These are phyloP conservation scores for Leptinotarsa texana DNA, from an alignment of 1,140 invertebrate genomes.

Conservation along the genomic window DNA sequence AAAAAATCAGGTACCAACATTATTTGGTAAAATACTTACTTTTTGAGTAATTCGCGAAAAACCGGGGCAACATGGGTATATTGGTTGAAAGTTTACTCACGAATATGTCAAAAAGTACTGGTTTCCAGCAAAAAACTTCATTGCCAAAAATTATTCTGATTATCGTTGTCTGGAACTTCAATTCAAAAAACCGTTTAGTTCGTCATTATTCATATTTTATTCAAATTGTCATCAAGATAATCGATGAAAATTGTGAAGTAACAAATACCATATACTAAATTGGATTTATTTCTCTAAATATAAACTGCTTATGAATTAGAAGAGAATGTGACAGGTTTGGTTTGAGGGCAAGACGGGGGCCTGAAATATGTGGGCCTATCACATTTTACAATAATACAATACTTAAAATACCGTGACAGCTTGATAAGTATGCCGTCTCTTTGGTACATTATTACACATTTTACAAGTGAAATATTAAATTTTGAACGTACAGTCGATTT, in stretches of 20 bases:
- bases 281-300: conserved; percentile 55
- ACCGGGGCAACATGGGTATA: no score
- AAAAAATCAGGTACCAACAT: no score
- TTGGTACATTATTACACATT: conserved; percentile 58
- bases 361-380: conserved; percentile 54
- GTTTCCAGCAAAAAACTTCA: no score
- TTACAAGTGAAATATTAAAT: conserved; percentile 34
- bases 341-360: conserved; percentile 53
- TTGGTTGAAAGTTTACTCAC: no score
- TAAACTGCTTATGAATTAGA: conserved; percentile 54
- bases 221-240: no score
- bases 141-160: no score
- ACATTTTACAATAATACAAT: conserved; percentile 56
- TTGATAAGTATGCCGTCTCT: conserved; percentile 53
- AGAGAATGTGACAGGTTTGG: conserved; percentile 56
- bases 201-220: no score
- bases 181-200: no score
- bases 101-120: no score
- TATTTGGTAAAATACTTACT: no score
- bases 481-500: background rate
- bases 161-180: no score
- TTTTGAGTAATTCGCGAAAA: no score
- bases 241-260: background rate
- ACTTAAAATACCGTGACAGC: conserved; percentile 56
- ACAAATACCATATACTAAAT: conserved; percentile 17